phyloP scores from a whole-genome alignment of 2,113 vertebrate species.

The Brevimyrus niger region DNA sequence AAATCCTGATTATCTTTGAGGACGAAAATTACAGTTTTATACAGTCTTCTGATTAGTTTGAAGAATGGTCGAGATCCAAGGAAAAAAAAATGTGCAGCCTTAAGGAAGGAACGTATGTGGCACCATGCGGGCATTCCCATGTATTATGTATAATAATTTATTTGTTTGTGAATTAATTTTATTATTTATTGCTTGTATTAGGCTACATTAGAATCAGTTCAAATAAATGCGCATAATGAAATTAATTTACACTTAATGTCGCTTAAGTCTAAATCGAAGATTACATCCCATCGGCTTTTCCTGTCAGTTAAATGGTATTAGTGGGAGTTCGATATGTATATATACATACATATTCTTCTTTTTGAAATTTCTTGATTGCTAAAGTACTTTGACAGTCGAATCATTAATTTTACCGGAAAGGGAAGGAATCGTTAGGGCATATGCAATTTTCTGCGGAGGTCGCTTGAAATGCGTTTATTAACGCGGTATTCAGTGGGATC shows the following conservation, averaged over 20 bases:
- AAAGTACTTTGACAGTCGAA: constrained; percentile 37
- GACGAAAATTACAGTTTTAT: constrained; percentile 29
- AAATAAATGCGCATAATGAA: not conserved
- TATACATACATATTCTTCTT: not conserved
- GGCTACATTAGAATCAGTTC: not conserved
- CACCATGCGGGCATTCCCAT: constrained; percentile 1
- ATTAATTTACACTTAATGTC: not conserved
- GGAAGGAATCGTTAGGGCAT: not conserved
- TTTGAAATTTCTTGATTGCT: constrained; percentile 21
- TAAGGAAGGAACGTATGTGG: constrained; percentile 14
- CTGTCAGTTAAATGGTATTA: constrained; percentile 47
- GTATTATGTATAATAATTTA: not conserved
- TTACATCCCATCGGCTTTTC: constrained; percentile 10
- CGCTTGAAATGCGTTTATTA: not conserved
- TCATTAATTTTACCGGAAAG: constrained; percentile 1
- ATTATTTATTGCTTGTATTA: not conserved
- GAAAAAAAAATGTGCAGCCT: not conserved
- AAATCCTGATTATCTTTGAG: constrained; percentile 11
- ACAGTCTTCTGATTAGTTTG: constrained; percentile 5
- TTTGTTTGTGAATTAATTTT: not conserved
- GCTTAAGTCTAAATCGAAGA: not conserved
- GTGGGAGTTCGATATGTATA: constrained; percentile 30
- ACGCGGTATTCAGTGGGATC: not conserved
- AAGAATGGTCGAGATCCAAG: constrained; percentile 1
- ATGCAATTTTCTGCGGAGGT: not conserved